Evolutionary conservation across 2,888 invertebrate genomes (phyloP), one percentile per base, ranked within the genome.

Genomic region (Cyclophora albipunctata): DNA sequence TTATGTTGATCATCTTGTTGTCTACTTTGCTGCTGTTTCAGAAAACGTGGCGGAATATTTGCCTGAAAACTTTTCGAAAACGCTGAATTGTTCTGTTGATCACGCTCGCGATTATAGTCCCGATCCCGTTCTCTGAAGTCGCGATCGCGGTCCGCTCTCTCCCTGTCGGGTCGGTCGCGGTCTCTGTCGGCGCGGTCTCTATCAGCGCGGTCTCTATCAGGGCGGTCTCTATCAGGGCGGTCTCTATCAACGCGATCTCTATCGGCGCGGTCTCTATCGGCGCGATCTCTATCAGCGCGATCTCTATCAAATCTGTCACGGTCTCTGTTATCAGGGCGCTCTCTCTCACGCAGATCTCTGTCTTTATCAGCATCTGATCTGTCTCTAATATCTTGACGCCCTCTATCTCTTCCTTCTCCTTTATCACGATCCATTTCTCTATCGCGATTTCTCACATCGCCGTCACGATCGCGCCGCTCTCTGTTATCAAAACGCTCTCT

Each of bases 11-110:
- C 87, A 7, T 82, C 90, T 62, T 87, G 82, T 51, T 83, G 82
- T 46, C 88, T 71, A 58, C 84, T 91, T 6, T 54, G 58, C 65
- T 95, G 94, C 67, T 95, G 94, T 66, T 94, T 94, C 66, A 93
- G 92, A 79, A 96, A 95, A 52, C 97, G 90, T 7, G 97, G 97
- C 49, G 97, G 96, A 69, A 97, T 90, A 81, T 95, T 94, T 47
- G 91, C 93, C 78, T 95, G 95, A 81, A 95, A 96, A 59, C 92
- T 92, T 66, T 93, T 91, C 4, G 93, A 93, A 73, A 93, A 95
- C 35, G 90, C 90, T 2, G 91, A 89, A 61, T 91, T 92, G 48
- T 87, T 79, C 62, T 90, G 20, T 20, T 20, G 91, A 49, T 90
- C 85, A 37, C 85, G 81, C 43, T 90, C 90, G 40, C 89, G 79